Conservation (phyloP, 2,797 vertebrate genomes). For the Tenualosa thibaudeaui region DNA sequence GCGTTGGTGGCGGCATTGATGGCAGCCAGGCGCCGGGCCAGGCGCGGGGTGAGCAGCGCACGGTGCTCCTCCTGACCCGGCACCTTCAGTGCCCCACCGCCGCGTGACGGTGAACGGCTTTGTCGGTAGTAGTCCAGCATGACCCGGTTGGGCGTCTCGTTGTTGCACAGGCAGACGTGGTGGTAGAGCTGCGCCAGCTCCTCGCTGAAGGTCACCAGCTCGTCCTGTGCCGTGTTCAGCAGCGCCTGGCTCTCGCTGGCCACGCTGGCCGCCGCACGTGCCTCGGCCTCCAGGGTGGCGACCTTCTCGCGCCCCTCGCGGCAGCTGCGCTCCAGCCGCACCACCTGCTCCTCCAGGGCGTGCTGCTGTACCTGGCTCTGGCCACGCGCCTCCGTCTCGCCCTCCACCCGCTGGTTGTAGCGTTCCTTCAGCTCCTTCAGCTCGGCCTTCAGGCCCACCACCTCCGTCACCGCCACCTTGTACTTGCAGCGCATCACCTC, state of each 20-base stretch:
- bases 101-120: constrained; percentile 80
- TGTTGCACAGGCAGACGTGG: constrained; percentile 96
- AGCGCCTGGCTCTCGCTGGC: constrained; percentile 85
- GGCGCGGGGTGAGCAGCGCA: constrained; percentile 75
- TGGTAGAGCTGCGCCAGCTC: constrained; percentile 96
- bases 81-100: constrained; percentile 63
- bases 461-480: constrained; percentile 90
- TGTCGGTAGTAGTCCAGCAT: constrained; percentile 98
- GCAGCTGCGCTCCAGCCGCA: constrained; percentile 80
- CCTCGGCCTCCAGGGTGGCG: constrained; percentile 79
- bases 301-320: constrained; percentile 84
- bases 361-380: constrained; percentile 76
- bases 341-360: constrained; percentile 80
- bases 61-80: constrained; percentile 77
- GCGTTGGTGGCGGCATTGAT: constrained; percentile 51
- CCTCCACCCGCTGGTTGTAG: constrained; percentile 81
- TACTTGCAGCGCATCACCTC: constrained; percentile 96
- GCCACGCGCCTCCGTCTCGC: constrained; percentile 75
- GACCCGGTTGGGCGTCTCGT: constrained; percentile 93
- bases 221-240: constrained; percentile 88
- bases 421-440: constrained; percentile 87
- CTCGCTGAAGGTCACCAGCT: constrained; percentile 92
- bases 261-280: constrained; percentile 76
- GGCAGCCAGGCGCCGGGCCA: constrained; percentile 70
- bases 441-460: constrained; percentile 92